phyloP scores from a whole-genome alignment of 2,888 invertebrate genomes.

The Callinectes sapidus region DNA sequence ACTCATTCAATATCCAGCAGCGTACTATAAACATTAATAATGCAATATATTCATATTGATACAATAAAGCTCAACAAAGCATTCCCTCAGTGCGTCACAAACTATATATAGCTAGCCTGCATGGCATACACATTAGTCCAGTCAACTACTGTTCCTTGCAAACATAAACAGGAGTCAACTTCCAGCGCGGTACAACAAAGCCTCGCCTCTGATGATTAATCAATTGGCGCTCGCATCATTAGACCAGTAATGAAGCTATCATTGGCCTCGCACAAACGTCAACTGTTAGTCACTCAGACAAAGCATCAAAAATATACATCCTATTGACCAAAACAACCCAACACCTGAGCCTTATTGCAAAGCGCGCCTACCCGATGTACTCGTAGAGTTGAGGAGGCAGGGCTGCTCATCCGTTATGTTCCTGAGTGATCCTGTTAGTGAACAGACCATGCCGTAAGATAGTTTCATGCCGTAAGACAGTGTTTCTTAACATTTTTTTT shows the following conservation, averaged over 20 bases:
- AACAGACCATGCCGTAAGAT: neutral
- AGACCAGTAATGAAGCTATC: neutral
- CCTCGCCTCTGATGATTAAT: neutral
- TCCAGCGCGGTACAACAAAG: neutral
- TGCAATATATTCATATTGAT: neutral
- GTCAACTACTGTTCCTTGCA: neutral
- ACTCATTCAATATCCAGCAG: no score
- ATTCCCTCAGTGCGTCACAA: neutral
- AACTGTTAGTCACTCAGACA: neutral
- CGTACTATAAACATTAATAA: no score
- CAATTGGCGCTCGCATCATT: neutral
- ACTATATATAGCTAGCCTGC: neutral
- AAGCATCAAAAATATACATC: neutral
- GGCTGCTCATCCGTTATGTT: neutral
- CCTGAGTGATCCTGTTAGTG: neutral
- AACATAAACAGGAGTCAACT: slow-evolving; percentile 6
- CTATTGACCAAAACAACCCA: neutral
- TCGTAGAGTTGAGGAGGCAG: neutral
- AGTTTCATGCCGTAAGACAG: no score
- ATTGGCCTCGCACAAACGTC: neutral
- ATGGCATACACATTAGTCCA: neutral
- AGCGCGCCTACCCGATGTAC: neutral
- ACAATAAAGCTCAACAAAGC: neutral
- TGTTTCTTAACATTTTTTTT: no score
- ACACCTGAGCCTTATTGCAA: neutral